Conservation (phyloP, 2,888 invertebrate genomes). For the Lysandra bellargus region DNA sequence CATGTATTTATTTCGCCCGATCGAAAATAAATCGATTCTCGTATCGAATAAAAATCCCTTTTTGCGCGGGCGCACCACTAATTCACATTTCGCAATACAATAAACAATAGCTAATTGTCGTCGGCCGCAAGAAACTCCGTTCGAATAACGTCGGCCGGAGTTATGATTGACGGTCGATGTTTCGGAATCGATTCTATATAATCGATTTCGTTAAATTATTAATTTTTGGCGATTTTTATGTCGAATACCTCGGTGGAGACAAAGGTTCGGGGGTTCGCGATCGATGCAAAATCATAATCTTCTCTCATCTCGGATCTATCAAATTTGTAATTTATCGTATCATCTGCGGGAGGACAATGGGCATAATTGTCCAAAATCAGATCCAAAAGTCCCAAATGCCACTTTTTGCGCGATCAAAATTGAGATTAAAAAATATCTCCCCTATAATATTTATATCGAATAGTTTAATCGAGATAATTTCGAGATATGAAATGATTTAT, state of each 20-base stretch:
- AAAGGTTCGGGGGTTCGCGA: constrained; percentile 13
- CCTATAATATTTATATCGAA: constrained; percentile 22
- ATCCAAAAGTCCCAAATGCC: not conserved
- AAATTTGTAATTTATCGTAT: constrained; percentile 28
- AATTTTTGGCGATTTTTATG: constrained; percentile 46
- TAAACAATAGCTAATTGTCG: constrained; percentile 49
- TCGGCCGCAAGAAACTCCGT: constrained; percentile 40
- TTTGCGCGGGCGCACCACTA: constrained; percentile 42
- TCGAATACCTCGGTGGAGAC: constrained; percentile 27
- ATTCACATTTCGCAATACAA: constrained; percentile 46
- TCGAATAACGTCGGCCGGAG: constrained; percentile 40
- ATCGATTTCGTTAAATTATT: constrained; percentile 62
- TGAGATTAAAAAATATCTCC: constrained; percentile 23
- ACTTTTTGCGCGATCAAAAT: constrained; percentile 14
- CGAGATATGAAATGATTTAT: constrained; percentile 14
- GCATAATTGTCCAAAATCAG: constrained; percentile 25
- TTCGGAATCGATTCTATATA: constrained; percentile 57
- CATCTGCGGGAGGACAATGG: constrained; percentile 21
- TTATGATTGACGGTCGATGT: constrained; percentile 75
- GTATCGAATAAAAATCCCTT: constrained; percentile 44
- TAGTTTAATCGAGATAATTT: constrained; percentile 12
- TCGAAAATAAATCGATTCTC: constrained; percentile 40
- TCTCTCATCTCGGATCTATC: constrained; percentile 1
- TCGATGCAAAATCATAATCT: constrained; percentile 8
- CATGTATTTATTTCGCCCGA: constrained; percentile 39